Conservation (phyloP, 2,113 vertebrate genomes). For the Sceloporus tristichus region DNA sequence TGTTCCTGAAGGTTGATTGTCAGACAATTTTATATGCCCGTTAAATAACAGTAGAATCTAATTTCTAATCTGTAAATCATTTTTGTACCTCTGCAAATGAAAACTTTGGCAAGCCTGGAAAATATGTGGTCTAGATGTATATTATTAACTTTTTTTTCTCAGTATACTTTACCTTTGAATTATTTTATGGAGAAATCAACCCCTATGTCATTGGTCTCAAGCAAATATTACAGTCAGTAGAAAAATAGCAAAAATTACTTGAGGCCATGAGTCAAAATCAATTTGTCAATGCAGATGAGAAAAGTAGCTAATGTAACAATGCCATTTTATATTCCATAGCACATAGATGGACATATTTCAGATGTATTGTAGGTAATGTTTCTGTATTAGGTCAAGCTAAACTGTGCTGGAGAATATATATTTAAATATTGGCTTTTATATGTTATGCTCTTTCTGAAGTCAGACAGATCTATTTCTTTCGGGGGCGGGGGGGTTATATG, state of each 20-base stretch:
- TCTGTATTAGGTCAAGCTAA: slow-evolving; percentile 22
- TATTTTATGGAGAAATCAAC: slow-evolving; percentile 21
- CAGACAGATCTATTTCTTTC: too few relatives aligned
- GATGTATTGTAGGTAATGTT: background rate
- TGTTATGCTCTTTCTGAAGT: slow-evolving; percentile 25
- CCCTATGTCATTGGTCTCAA: background rate
- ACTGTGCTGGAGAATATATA: background rate
- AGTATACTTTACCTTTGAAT: background rate
- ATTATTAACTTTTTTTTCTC: too few relatives aligned
- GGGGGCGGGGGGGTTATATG: too few relatives aligned
- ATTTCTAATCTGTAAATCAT: too few relatives aligned
- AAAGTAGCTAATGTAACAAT: slow-evolving; percentile 10
- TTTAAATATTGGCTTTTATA: slow-evolving; percentile 35
- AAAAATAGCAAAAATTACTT: background rate
- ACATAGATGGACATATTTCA: slow-evolving; percentile 25
- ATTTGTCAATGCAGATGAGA: slow-evolving; percentile 1
- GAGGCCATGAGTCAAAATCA: slow-evolving; percentile 14
- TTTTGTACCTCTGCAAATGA: too few relatives aligned
- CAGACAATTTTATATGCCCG: too few relatives aligned
- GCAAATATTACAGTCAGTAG: background rate
- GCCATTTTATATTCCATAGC: slow-evolving; percentile 42
- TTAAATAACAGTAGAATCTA: too few relatives aligned
- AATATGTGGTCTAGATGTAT: too few relatives aligned
- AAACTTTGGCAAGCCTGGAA: too few relatives aligned
- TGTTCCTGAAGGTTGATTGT: too few relatives aligned